These are phyloP conservation scores for Parus major DNA, from an alignment of 2,113 vertebrate genomes.

Conservation along the genomic window DNA sequence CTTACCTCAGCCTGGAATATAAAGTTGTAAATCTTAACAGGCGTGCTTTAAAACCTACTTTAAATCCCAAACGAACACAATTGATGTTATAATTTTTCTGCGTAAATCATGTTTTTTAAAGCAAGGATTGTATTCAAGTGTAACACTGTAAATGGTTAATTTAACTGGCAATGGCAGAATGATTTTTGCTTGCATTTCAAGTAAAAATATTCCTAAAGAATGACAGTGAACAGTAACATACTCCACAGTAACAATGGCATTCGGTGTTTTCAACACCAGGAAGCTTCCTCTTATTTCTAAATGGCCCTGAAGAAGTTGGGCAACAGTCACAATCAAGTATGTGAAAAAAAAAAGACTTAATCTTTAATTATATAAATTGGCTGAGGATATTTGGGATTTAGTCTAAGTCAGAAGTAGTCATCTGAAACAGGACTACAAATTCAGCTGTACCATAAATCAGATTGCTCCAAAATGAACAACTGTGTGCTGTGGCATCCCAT, in stretches of 20 bases:
- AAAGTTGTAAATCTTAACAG: background rate
- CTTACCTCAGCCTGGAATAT: conserved; percentile 46
- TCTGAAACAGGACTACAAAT: background rate
- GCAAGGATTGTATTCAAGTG: background rate
- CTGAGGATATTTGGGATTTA: background rate
- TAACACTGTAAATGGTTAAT: background rate
- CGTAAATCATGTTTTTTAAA: background rate
- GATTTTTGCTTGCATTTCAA: background rate
- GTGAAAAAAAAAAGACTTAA: background rate
- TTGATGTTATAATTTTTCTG: background rate
- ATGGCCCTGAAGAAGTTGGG: background rate
- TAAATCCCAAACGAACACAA: background rate
- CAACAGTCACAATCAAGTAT: background rate
- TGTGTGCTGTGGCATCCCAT: background rate
- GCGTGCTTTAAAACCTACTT: background rate
- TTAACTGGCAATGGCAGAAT: background rate
- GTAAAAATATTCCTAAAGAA: background rate
- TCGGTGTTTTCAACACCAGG: background rate
- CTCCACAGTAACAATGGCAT: background rate
- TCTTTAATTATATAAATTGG: background rate
- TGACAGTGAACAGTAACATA: background rate
- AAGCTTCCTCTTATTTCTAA: background rate
- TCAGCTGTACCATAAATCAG: background rate
- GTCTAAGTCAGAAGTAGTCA: background rate
- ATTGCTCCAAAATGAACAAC: background rate